Evolutionary conservation across 2,113 vertebrate genomes (phyloP).

Genomic region (Peromyscus polionotus): DNA sequence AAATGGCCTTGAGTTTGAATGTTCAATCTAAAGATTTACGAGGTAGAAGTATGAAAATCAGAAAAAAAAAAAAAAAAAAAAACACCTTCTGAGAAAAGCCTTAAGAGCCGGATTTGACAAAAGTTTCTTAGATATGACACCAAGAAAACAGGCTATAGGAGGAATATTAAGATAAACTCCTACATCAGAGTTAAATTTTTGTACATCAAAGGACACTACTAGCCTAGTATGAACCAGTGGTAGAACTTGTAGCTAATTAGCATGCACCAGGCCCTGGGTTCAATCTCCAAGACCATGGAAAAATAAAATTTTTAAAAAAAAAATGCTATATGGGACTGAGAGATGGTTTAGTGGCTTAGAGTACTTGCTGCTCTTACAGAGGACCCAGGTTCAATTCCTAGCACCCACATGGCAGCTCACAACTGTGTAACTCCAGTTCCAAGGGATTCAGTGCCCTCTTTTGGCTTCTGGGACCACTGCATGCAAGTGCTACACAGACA

Average conservation of each 20-base stretch:
- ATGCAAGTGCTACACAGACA: neutral
- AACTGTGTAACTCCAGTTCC: neutral
- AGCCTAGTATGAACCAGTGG: neutral
- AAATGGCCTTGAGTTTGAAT: neutral
- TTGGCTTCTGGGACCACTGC: neutral
- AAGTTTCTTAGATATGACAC: neutral
- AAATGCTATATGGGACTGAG: neutral
- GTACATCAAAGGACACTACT: neutral
- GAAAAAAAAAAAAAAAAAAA: neutral
- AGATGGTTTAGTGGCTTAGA: neutral
- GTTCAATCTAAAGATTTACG: neutral
- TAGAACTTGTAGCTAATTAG: neutral
- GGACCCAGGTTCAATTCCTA: neutral
- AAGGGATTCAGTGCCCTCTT: neutral
- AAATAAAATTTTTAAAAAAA: neutral
- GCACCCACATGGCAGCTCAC: neutral
- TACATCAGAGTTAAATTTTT: neutral
- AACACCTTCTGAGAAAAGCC: neutral
- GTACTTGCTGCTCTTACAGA: neutral
- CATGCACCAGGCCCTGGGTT: neutral
- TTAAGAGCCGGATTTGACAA: neutral
- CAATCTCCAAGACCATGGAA: neutral
- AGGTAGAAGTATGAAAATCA: neutral
- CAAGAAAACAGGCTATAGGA: neutral
- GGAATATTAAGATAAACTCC: neutral